These are phyloP conservation scores for Imbricaverruca yamaguchii DNA, from an alignment of 2,888 invertebrate genomes.

Conservation along the genomic window DNA sequence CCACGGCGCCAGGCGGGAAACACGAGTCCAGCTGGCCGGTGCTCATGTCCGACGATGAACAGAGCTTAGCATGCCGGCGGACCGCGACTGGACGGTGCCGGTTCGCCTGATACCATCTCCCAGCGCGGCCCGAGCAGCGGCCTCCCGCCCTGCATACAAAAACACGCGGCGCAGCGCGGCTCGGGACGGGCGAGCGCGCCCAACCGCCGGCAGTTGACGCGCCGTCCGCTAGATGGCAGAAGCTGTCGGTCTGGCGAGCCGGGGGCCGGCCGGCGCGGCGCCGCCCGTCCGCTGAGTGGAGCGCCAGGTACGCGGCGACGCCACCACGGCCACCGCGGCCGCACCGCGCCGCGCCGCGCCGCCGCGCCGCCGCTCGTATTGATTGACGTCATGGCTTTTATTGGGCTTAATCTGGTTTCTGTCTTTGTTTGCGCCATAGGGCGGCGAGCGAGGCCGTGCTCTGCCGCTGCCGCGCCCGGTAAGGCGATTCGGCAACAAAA, in stretches of 20 bases:
- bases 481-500: background rate
- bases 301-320: background rate
- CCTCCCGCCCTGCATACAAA: background rate
- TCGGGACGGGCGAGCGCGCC: background rate
- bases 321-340: too few relatives aligned
- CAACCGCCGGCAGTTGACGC: background rate
- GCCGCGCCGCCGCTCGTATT: slow-evolving; percentile 1
- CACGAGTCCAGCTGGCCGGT: background rate
- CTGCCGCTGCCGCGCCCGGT: background rate
- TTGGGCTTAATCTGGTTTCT: slow-evolving; percentile 17
- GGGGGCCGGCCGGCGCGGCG: background rate
- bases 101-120: background rate
- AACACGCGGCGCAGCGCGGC: background rate
- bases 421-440: slow-evolving; percentile 9
- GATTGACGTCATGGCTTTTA: slow-evolving; percentile 19
- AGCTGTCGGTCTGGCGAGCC: slow-evolving; percentile 11
- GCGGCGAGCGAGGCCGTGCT: background rate
- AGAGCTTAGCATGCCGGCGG: background rate
- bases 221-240: slow-evolving; percentile 1
- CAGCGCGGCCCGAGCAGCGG: background rate
- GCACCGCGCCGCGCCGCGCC: background rate
- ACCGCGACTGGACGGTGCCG: background rate
- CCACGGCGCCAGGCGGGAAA: background rate
- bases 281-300: background rate
- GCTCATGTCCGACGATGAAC: background rate